These are phyloP conservation scores for Leguminivora glycinivorella DNA, from an alignment of 1,140 invertebrate species.

Conservation along the genomic window DNA sequence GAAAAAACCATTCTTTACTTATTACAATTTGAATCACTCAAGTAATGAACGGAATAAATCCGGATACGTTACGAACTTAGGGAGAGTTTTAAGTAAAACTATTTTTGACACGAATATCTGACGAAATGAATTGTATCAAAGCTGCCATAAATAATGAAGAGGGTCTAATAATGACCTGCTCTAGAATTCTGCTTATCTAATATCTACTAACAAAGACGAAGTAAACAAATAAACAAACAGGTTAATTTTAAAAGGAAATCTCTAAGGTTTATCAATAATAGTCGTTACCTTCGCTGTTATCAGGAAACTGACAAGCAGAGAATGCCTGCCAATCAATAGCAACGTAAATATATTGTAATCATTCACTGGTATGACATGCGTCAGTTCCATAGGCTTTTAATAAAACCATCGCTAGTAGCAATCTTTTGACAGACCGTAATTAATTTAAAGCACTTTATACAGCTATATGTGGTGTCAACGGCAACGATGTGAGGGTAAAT, in stretches of 20 bases:
- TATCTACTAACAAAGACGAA: too few relatives aligned
- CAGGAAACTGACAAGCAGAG: conserved; percentile 2
- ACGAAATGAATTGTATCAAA: too few relatives aligned
- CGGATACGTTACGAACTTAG: too few relatives aligned
- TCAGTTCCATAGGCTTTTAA: neutral
- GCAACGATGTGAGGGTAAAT: neutral
- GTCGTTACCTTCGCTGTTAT: neutral
- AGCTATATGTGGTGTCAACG: neutral
- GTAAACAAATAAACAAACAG: neutral
- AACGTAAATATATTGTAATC: neutral
- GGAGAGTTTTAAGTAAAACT: too few relatives aligned
- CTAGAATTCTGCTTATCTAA: too few relatives aligned
- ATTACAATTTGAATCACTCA: too few relatives aligned
- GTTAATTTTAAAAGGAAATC: neutral
- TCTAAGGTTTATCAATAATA: neutral
- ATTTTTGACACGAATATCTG: too few relatives aligned
- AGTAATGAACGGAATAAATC: too few relatives aligned
- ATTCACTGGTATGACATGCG: neutral
- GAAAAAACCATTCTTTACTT: too few relatives aligned
- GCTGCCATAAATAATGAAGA: too few relatives aligned
- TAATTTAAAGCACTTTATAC: neutral
- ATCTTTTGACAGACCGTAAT: neutral
- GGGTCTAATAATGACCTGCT: too few relatives aligned
- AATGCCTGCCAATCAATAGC: neutral
- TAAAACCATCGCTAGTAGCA: neutral